phyloP scores from a whole-genome alignment of 2,888 invertebrate species.

The Chelonus formosanus region DNA sequence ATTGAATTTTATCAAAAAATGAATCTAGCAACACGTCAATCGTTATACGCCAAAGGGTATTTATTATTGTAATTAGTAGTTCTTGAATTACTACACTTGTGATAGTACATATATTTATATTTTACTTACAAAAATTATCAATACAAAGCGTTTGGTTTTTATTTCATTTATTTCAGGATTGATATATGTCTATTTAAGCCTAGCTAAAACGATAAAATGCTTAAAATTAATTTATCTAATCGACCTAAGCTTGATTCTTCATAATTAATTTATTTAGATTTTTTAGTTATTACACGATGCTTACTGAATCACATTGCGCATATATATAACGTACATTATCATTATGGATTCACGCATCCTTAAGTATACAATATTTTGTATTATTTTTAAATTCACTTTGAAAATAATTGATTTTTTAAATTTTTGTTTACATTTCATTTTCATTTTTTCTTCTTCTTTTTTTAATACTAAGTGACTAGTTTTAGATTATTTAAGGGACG shows the following conservation, averaged over 20 bases:
- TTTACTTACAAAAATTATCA: conserved; percentile 47
- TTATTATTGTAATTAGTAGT: conserved; percentile 35
- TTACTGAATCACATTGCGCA: conserved; percentile 42
- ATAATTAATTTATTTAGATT: neutral
- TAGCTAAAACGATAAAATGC: conserved; percentile 17
- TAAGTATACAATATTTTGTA: conserved; percentile 20
- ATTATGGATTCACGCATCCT: conserved; percentile 29
- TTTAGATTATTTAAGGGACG: conserved; percentile 39
- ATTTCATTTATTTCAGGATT: conserved; percentile 14
- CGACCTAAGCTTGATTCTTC: conserved; percentile 38
- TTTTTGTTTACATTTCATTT: conserved; percentile 19
- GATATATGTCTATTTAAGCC: conserved; percentile 13
- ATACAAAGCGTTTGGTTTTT: conserved; percentile 45
- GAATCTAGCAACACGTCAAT: too few relatives aligned
- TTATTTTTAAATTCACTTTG: conserved; percentile 4
- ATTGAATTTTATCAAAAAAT: too few relatives aligned
- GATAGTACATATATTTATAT: conserved; percentile 29
- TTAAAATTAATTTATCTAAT: conserved; percentile 29
- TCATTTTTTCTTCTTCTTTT: conserved; percentile 22
- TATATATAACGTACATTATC: conserved; percentile 32
- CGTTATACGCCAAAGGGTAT: neutral
- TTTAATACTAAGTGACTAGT: conserved; percentile 37
- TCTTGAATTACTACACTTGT: conserved; percentile 19
- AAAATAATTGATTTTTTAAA: conserved; percentile 44
- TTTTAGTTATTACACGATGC: conserved; percentile 19